Evolutionary conservation across 1,140 invertebrate species (phyloP).

Genomic region (Trialeurodes vaporariorum): DNA sequence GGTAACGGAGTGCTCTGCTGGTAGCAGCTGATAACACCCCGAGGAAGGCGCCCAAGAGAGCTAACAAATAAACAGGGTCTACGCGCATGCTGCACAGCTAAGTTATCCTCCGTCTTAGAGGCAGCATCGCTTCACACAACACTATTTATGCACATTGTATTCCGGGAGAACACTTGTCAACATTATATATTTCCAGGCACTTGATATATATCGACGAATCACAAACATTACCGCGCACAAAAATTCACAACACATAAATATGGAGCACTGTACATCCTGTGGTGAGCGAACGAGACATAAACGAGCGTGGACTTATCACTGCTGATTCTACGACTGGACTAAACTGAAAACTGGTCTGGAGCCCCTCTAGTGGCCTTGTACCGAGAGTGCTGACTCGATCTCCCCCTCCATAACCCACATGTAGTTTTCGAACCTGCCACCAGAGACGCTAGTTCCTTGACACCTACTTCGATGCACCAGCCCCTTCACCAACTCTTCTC

Average conservation of each 20-base stretch:
- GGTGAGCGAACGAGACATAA: too few relatives aligned
- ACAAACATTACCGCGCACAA: too few relatives aligned
- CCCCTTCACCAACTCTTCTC: not conserved
- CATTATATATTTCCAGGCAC: too few relatives aligned
- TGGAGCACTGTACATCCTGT: not conserved
- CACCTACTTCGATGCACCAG: not conserved
- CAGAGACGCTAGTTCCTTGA: not conserved
- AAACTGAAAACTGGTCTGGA: not conserved
- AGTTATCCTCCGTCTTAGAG: not conserved
- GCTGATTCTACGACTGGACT: not conserved
- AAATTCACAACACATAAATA: not conserved
- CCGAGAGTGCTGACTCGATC: not conserved
- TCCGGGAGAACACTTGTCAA: not conserved
- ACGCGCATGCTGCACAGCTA: not conserved
- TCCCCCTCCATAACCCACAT: not conserved
- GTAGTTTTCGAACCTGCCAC: not conserved
- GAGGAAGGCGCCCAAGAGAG: conserved; percentile 50
- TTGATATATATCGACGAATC: too few relatives aligned
- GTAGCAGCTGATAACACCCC: conserved; percentile 52
- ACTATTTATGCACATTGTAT: too few relatives aligned
- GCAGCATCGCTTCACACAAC: not conserved
- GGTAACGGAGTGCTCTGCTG: conserved; percentile 57
- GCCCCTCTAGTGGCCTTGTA: not conserved
- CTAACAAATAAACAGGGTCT: conserved; percentile 36
- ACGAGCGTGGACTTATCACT: not conserved